Base-by-base conservation (phyloP, 2,888 invertebrate species). In the Megaustenia siamemsis region DNA sequence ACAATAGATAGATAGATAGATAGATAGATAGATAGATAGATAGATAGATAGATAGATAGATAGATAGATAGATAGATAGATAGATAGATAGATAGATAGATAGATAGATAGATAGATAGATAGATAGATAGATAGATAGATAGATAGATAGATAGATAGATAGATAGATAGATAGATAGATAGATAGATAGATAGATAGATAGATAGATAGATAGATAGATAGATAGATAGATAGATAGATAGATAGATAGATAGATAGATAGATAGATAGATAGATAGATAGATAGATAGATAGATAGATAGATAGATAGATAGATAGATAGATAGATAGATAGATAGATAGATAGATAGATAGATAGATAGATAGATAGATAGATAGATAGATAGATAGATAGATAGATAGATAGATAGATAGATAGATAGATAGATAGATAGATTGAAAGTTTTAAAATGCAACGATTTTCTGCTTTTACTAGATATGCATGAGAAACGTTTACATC, bases 1-100 rank as follows among this genome's bases (percentile, higher is more conserved):
- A n/a, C n/a, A n/a, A n/a, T n/a, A n/a, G n/a, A n/a, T n/a, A n/a
- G n/a, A n/a, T n/a, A 56, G 56, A 56, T 56, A 56, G 56, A 56
- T 56, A 56, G 56, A 56, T 56, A 56, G 56, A 56, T 56, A 56
- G 56, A 56, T 56, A 56, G 56, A 56, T 56, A 56, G 56, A 56
- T 56, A 56, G 56, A 56, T 56, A 56, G 56, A 56, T 56, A 56
- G 56, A 56, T 56, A 56, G 56, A 56, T 56, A 56, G 56, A 56
- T 56, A 56, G 56, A 56, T 56, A 56, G 56, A 56, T 56, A 56
- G 56, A 56, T 56, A 56, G 56, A 56, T 56, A 56, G 56, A 56
- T 56, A 56, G 56, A 56, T 56, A 56, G 56, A 56, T 56, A 56
- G 56, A 56, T 56, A 56, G 56, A 56, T 56, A 56, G 56, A 56